Evolutionary conservation across 2,113 vertebrate species (phyloP).

Genomic region (Euleptes europaea): DNA sequence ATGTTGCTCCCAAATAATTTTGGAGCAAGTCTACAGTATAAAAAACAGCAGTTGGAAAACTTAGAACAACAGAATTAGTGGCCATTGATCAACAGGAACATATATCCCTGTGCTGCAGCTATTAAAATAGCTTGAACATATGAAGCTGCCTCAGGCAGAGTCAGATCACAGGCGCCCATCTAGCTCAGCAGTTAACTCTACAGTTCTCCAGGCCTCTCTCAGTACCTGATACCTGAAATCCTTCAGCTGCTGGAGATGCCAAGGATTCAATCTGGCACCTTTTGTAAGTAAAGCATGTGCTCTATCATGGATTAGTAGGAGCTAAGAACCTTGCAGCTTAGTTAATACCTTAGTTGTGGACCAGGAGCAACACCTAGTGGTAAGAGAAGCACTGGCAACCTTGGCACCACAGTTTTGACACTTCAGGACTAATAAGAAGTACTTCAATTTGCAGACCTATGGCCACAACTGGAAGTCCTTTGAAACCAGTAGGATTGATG

Average conservation of each 20-base stretch:
- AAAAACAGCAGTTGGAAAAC: too few relatives aligned
- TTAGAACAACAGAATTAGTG: neutral
- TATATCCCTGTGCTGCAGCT: neutral
- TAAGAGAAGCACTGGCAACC: neutral
- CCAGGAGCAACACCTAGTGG: constrained; percentile 74
- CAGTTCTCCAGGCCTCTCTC: too few relatives aligned
- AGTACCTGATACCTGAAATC: too few relatives aligned
- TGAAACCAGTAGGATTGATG: neutral
- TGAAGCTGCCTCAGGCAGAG: neutral
- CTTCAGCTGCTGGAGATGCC: neutral
- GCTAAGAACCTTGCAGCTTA: neutral
- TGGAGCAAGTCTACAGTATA: neutral
- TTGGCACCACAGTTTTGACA: neutral
- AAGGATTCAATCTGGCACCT: neutral
- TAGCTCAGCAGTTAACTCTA: too few relatives aligned
- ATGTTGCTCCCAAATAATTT: neutral
- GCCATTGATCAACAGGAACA: neutral
- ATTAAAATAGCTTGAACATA: neutral
- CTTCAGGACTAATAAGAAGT: neutral
- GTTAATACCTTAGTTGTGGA: neutral
- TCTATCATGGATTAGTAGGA: neutral
- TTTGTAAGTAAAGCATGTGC: neutral
- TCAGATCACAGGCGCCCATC: neutral
- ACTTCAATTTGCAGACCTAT: neutral
- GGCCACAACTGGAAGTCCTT: neutral